phyloP scores from a whole-genome alignment of 1,140 invertebrate genomes.

The Cryptotermes secundus region DNA sequence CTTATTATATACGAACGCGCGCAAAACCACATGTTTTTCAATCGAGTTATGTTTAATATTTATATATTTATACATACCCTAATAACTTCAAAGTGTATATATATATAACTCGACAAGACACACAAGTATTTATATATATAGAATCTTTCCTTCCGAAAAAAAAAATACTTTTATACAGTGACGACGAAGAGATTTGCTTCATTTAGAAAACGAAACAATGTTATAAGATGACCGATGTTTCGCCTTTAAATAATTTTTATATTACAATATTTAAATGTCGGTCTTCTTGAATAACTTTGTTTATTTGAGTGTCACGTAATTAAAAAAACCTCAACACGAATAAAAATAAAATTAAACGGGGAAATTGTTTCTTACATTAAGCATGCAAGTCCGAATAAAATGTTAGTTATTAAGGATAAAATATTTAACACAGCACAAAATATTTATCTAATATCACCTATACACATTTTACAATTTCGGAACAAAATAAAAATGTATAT shows the following conservation, averaged over 20 bases:
- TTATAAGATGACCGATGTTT: slow-evolving; percentile 23
- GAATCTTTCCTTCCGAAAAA: slow-evolving; percentile 19
- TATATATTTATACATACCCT: slow-evolving; percentile 12
- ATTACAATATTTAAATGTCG: slow-evolving; percentile 27
- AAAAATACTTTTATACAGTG: slow-evolving; percentile 26
- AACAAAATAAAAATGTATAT: neutral
- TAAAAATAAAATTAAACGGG: neutral
- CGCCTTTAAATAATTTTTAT: slow-evolving; percentile 29
- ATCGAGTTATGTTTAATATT: neutral
- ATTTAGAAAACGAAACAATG: slow-evolving; percentile 23
- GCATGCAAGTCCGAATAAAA: neutral
- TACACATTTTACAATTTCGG: slow-evolving; percentile 28
- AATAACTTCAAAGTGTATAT: neutral
- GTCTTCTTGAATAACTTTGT: slow-evolving; percentile 21
- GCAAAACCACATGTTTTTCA: neutral
- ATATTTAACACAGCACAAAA: slow-evolving; percentile 29
- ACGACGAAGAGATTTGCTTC: slow-evolving; percentile 17
- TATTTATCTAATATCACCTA: slow-evolving; percentile 27
- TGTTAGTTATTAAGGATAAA: slow-evolving; percentile 15
- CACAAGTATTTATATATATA: slow-evolving; percentile 5
- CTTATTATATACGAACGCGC: slow-evolving; percentile 10
- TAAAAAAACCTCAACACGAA: neutral
- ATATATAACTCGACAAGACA: slow-evolving; percentile 4
- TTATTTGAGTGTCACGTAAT: slow-evolving; percentile 6
- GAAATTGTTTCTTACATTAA: neutral